These are phyloP conservation scores for Atopsyche davidsoni DNA, from an alignment of 1,140 invertebrate genomes.

Conservation along the genomic window DNA sequence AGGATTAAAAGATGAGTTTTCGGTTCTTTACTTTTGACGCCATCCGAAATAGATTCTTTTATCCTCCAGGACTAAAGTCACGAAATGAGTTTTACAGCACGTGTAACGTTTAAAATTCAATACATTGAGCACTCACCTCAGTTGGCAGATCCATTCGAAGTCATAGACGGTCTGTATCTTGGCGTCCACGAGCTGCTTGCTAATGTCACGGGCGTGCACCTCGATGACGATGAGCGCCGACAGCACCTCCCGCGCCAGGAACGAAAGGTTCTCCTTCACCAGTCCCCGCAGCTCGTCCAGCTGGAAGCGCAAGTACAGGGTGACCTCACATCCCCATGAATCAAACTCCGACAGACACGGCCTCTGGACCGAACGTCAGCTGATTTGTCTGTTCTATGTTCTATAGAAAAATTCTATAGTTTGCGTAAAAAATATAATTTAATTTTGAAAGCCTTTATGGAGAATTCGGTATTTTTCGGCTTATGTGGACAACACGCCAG, in stretches of 20 bases:
- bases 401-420: too few relatives aligned
- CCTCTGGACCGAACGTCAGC: not conserved
- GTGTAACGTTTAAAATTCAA: too few relatives aligned
- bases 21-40: too few relatives aligned
- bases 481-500: too few relatives aligned
- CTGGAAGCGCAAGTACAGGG: constrained; percentile 48
- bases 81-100: too few relatives aligned
- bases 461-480: too few relatives aligned
- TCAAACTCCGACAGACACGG: constrained; percentile 1
- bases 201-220: constrained; percentile 81
- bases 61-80: too few relatives aligned
- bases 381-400: too few relatives aligned
- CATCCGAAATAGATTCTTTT: too few relatives aligned
- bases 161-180: constrained; percentile 59
- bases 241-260: constrained; percentile 68
- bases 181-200: constrained; percentile 62
- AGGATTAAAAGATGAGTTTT: too few relatives aligned
- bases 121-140: constrained; percentile 59
- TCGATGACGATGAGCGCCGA: constrained; percentile 80
- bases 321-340: not conserved
- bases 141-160: constrained; percentile 77
- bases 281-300: constrained; percentile 57
- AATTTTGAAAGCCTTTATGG: too few relatives aligned
- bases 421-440: too few relatives aligned
- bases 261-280: constrained; percentile 60